Conservation (phyloP, 2,113 vertebrate species). For the Varanus komodoensis region DNA sequence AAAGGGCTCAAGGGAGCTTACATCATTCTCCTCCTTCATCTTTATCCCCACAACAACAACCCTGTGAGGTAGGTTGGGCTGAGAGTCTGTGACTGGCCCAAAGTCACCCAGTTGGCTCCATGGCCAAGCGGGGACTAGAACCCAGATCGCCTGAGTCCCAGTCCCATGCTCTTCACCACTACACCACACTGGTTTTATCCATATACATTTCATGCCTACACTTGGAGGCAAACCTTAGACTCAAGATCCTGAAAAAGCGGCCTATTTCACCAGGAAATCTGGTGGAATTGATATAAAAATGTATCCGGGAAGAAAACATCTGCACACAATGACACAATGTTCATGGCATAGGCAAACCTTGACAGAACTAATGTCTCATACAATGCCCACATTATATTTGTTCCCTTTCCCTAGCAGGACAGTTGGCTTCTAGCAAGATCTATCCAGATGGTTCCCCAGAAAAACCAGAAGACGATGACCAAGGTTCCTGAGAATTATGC, state of each 20-base stretch:
- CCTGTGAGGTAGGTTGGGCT: too few species aligned
- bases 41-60: too few species aligned
- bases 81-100: too few species aligned
- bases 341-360: background rate
- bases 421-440: background rate
- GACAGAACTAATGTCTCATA: conserved; percentile 3
- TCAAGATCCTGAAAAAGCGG: conserved; percentile 4
- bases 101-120: too few species aligned
- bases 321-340: conserved; percentile 1
- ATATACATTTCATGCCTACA: conserved; percentile 9
- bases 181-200: conserved; percentile 3
- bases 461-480: too few species aligned
- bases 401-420: background rate
- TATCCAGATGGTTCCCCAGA: too few species aligned
- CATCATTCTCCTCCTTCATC: too few species aligned
- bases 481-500: too few species aligned
- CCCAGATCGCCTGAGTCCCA: too few species aligned
- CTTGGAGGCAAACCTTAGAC: background rate
- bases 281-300: background rate
- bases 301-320: background rate
- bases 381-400: background rate
- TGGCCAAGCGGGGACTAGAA: too few species aligned
- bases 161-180: too few species aligned
- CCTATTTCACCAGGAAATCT: background rate
- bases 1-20: too few species aligned